Evolutionary conservation across 2,888 invertebrate genomes (phyloP).

Genomic region (Aleiodes alternator): DNA sequence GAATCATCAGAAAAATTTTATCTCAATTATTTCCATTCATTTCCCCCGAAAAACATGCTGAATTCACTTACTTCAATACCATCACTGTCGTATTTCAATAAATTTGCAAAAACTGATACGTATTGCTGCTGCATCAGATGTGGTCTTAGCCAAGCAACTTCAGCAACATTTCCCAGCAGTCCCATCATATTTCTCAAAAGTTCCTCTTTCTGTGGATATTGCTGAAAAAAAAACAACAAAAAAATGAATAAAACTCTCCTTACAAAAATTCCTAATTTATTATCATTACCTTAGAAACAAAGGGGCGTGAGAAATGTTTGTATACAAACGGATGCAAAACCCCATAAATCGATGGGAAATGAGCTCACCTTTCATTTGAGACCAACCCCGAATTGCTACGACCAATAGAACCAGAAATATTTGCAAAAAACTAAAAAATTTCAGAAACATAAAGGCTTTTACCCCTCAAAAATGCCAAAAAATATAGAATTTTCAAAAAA

Average conservation of each 20-base stretch:
- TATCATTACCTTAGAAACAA: too few relatives aligned
- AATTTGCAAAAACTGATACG: slow-evolving; percentile 89
- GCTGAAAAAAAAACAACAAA: slow-evolving; percentile 76
- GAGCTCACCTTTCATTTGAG: too few relatives aligned
- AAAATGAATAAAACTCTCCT: not conserved
- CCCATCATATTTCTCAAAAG: slow-evolving; percentile 99
- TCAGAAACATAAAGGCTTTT: too few relatives aligned
- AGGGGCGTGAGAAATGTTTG: too few relatives aligned
- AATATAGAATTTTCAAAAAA: too few relatives aligned
- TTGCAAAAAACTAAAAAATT: too few relatives aligned
- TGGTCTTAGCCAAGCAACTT: slow-evolving; percentile 88
- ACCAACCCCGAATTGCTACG: too few relatives aligned
- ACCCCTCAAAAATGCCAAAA: too few relatives aligned
- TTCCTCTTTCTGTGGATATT: slow-evolving; percentile 92
- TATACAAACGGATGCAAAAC: too few relatives aligned
- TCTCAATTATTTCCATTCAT: not conserved
- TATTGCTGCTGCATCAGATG: slow-evolving; percentile 91
- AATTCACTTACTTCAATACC: slow-evolving; percentile 88
- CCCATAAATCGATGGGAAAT: too few relatives aligned
- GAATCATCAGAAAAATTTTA: not conserved
- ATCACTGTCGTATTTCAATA: slow-evolving; percentile 90
- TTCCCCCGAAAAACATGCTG: not conserved
- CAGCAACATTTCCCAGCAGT: slow-evolving; percentile 95
- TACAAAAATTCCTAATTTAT: too few relatives aligned
- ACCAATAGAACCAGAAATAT: too few relatives aligned